phyloP scores from a whole-genome alignment of 2,113 vertebrate genomes.

The Desmodus rotundus region DNA sequence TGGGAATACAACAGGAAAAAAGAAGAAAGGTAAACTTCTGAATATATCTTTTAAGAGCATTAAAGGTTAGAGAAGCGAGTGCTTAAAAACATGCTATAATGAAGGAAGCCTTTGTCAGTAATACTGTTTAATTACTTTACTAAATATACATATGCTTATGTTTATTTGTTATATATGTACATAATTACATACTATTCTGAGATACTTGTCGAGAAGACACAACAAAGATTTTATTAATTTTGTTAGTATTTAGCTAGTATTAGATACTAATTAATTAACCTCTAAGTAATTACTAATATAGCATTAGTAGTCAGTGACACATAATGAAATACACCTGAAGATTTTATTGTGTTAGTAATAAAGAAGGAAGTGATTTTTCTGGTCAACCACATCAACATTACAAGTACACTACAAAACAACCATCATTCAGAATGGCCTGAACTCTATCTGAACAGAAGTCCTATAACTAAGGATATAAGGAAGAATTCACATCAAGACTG shows the following conservation, averaged over 20 bases:
- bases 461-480: neutral
- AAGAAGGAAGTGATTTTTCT: neutral
- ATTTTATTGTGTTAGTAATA: neutral
- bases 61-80: neutral
- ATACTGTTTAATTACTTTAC: neutral
- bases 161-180: neutral
- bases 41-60: neutral
- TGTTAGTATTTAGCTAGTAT: neutral
- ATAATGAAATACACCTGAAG: neutral
- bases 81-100: neutral
- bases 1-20: neutral
- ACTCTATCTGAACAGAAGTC: neutral
- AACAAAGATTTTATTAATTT: neutral
- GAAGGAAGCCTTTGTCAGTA: neutral
- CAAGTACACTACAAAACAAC: neutral
- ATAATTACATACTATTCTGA: neutral
- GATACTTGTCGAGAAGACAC: neutral
- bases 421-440: neutral
- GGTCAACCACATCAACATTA: neutral
- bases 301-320: neutral
- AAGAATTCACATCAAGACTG: neutral
- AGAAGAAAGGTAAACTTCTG: neutral
- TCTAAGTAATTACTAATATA: neutral
- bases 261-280: neutral
- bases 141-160: neutral